Conservation (phyloP, 64 coral and sea anemone genomes). For the Actinia equina region DNA sequence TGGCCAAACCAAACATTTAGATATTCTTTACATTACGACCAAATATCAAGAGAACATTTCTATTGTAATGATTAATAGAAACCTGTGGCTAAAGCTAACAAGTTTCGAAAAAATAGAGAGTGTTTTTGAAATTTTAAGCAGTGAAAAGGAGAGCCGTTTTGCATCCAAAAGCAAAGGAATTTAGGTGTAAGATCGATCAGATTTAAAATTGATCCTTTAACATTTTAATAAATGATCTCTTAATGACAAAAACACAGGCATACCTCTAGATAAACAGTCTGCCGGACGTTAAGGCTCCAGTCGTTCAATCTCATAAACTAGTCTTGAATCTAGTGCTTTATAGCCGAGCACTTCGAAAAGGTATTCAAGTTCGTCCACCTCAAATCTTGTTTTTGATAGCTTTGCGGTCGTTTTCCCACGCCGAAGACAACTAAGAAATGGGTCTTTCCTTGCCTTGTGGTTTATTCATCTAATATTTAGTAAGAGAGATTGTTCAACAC, state of each 20-base stretch:
- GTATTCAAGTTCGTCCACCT: background rate
- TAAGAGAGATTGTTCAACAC: conserved; percentile 13
- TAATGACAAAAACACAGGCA: background rate
- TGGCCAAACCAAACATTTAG: background rate
- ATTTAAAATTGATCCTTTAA: background rate
- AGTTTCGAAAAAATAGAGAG: background rate
- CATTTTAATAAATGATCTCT: background rate
- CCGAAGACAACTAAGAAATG: background rate
- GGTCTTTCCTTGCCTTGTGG: background rate
- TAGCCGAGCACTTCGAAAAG: background rate
- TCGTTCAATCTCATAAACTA: background rate
- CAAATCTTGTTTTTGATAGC: background rate
- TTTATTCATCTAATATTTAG: conserved; percentile 11
- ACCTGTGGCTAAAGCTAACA: background rate
- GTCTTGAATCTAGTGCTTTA: background rate
- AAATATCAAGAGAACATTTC: background rate
- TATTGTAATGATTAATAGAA: background rate
- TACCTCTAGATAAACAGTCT: background rate
- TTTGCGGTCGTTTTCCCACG: background rate
- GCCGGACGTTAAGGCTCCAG: background rate
- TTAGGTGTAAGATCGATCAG: background rate
- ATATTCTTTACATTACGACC: background rate
- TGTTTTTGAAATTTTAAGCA: background rate
- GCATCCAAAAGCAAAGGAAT: background rate
- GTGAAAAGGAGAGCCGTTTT: background rate